Conservation (phyloP, 2,797 vertebrate genomes). For the Apogon hyalosoma region DNA sequence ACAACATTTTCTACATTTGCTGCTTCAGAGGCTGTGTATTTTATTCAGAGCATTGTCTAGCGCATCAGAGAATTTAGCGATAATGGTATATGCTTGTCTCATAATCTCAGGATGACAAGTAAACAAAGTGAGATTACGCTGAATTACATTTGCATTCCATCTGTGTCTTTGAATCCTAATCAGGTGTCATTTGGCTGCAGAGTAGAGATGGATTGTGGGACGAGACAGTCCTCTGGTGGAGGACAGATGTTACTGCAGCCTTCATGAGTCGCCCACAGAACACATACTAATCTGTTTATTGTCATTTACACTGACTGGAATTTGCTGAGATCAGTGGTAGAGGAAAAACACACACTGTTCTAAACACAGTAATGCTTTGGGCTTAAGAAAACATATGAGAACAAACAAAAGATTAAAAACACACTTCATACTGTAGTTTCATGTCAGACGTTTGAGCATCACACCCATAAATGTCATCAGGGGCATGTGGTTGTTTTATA, state of each 20-base stretch:
- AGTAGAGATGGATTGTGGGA: slow-evolving; percentile 11
- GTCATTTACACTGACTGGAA: background rate
- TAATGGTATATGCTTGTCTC: slow-evolving; percentile 9
- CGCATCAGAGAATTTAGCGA: slow-evolving; percentile 18
- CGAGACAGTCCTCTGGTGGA: slow-evolving; percentile 59
- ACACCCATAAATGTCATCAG: no score
- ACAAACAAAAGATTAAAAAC: no score
- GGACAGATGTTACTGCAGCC: slow-evolving; percentile 24
- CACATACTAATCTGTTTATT: slow-evolving; percentile 24
- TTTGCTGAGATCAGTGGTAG: background rate
- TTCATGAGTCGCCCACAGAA: slow-evolving; percentile 9
- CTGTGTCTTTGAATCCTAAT: slow-evolving; percentile 11
- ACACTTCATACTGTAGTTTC: no score
- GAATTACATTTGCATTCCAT: slow-evolving; percentile 28
- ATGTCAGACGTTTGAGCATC: no score
- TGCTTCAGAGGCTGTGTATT: slow-evolving; percentile 4
- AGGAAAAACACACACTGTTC: no score
- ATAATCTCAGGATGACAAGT: slow-evolving; percentile 23
- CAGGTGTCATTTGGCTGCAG: slow-evolving; percentile 14
- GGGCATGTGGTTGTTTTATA: no score
- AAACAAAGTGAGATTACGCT: slow-evolving; percentile 12
- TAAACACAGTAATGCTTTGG: no score
- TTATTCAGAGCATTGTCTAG: slow-evolving; percentile 12
- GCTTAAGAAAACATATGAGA: no score
- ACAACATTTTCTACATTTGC: slow-evolving; percentile 3